Evolutionary conservation across 1,140 invertebrate species (phyloP).

Genomic region (Atta cephalotes): DNA sequence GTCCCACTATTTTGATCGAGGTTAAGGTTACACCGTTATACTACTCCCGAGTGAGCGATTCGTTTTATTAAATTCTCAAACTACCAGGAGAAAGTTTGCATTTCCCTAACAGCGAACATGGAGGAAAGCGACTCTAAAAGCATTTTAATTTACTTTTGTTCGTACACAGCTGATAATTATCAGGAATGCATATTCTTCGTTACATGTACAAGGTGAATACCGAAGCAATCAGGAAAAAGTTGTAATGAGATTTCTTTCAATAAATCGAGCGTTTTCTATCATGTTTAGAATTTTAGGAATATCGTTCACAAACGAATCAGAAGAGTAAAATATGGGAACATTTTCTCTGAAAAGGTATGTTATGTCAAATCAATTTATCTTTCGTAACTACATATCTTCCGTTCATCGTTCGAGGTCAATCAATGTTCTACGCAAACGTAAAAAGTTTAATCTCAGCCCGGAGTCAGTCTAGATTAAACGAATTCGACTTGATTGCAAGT

Average conservation of each 20-base stretch:
- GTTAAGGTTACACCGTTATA: conserved; percentile 68
- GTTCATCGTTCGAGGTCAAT: conserved; percentile 37
- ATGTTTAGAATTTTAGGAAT: background rate
- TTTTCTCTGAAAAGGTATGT: conserved; percentile 17
- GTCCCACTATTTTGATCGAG: conserved; percentile 64
- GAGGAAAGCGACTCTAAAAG: conserved; percentile 50
- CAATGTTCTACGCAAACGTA: conserved; percentile 50
- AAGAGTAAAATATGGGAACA: background rate
- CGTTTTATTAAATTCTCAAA: conserved; percentile 63
- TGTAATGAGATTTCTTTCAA: background rate
- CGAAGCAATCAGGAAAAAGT: background rate
- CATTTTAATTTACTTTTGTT: conserved; percentile 57
- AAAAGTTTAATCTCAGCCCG: conserved; percentile 57
- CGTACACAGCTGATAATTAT: conserved; percentile 37
- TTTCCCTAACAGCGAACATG: conserved; percentile 47
- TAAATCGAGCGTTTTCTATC: background rate
- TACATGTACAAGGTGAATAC: background rate
- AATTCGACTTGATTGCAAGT: conserved; percentile 45
- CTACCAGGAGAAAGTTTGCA: conserved; percentile 49
- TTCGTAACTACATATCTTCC: conserved; percentile 18
- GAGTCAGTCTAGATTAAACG: conserved; percentile 43
- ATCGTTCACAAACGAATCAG: background rate
- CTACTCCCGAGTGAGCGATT: conserved; percentile 54
- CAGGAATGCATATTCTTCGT: background rate
- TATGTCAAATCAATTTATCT: conserved; percentile 50